Base-by-base conservation (phyloP, 2,797 vertebrate species). In the Apogon talboti region DNA sequence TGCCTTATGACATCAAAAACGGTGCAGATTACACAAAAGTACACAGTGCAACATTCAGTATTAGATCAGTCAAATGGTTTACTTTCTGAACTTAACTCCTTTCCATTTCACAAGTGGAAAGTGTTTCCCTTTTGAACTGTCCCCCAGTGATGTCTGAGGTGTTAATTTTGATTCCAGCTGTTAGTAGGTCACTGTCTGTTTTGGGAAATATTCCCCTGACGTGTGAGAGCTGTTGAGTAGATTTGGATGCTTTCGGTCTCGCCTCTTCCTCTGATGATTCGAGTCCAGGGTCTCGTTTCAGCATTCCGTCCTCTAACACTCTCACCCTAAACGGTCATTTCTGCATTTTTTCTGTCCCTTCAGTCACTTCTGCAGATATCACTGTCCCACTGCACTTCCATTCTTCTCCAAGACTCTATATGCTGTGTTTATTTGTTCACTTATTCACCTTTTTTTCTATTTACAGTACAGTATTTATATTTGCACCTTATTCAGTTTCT, bases 181-280 rank as follows among this genome's bases (percentile, higher is more conserved):
- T 85, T 88, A 84, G 46, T 80, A 56, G 80, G 79, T 83, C 85
- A 86, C 51, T 42, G 49, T 64, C 78, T 82, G 78, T 85, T 84
- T 68, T 53, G 72, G 79, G 78, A 78, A 78, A 66, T 46, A 28
- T 66, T 79, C 69, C 73, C 79, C 37, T 0, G 44, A 74, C 11
- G n/a, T 44, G 48, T 71, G 73, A 75, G 72, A 78, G 74, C 81
- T 66, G 69, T 60, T 86, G 74, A 88, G 80, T 88, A 77, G 82
- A 83, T 85, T 84, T 78, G 67, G 77, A 86, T 81, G 78, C 84
- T 88, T 86, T 81, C 76, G 49, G 2, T 76, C 71, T 66, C 69
- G 63, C 53, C 44, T 81, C 62, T 62, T 69, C 49, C 45, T 72
- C 62, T 71, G 75, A 78, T 83, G 79, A 80, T 81, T 86, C 69